A percentile compares a stretch with the other conserved stretches of the same genome.
Conservation (phyloP, 2,797 vertebrate genomes). For the Acridotheres tristis region DNA sequence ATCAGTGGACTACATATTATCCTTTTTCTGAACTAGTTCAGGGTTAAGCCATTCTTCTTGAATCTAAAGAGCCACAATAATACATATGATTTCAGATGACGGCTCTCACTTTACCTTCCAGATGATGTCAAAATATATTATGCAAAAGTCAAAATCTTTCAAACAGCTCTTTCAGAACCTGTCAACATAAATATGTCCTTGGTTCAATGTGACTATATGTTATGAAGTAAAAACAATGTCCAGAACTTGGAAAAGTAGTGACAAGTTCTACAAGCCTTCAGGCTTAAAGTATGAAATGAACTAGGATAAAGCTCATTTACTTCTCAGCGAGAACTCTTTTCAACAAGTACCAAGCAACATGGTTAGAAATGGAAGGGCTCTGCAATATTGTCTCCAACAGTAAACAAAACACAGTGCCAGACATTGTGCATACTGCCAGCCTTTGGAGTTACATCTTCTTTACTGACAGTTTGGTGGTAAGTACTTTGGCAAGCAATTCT, state of each 20-base stretch:
- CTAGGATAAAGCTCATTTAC: neutral
- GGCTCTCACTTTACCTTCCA: neutral
- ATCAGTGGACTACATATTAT: neutral
- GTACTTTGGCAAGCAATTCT: neutral
- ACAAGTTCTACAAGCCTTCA: neutral
- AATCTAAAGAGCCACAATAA: neutral
- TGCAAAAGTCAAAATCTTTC: neutral
- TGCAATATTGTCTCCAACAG: rapidly evolving
- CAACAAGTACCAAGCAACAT: neutral
- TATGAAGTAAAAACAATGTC: neutral
- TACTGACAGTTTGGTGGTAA: neutral
- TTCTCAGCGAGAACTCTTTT: neutral
- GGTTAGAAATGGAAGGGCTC: neutral
- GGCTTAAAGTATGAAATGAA: neutral
- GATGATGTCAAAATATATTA: neutral
- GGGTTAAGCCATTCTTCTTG: neutral
- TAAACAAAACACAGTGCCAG: neutral
- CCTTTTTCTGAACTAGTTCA: neutral
- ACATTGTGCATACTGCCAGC: neutral
- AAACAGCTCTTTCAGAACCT: neutral
- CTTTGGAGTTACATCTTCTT: neutral
- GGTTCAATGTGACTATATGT: neutral
- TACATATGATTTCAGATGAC: neutral
- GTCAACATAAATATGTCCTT: neutral
- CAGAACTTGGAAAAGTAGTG: neutral